Evolutionary conservation across 2,888 invertebrate species (phyloP), one percentile per base, ranked within the genome.

Genomic region (Agrochola lota): DNA sequence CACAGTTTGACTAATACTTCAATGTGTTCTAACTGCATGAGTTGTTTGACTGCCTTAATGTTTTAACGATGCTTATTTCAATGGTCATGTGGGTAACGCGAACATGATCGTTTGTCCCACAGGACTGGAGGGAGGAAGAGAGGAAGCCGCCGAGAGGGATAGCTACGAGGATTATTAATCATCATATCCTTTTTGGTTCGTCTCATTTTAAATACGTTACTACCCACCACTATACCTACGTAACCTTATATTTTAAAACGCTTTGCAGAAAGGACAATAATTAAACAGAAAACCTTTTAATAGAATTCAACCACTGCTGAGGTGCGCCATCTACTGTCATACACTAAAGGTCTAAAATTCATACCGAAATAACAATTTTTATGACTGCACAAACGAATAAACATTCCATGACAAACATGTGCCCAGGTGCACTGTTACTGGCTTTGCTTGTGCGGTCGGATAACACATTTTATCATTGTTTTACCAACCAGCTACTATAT

Each of bases 111-210:
- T 82, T 90, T 89, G 88, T 88, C 91, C 90, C 81, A 67, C 93
- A 97, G 97, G 97, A 97, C 89, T 97, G 97, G 97, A 91, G 94
- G 92, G 97, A 97, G 92, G 97, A 97, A 92, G 97, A 97, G 94
- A 96, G 93, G 94, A 94, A 88, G 84, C 97, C 97, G 77, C 97
- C 97, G 90, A 94, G 97, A 87, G 97, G 97, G 88, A 97, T 97
- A 91, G 97, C 97, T 80, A 97, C 97, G 91, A 96, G 97, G 93
- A 97, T 97, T 87, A 97, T 97, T 92, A 97, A 97, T 91, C 97
- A 97, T 90, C 97, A 97, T 90, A 97, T 97, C 87, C 95, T 97
- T 83, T 97, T 97, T 93, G 97, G 97, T 97, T 93, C 88, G 90
- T 89, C 71, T 74, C 76, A 79, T 75, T 83, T 83, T 77, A 55